A percentile compares a stretch with the other conserved stretches of the same genome.
These are phyloP conservation scores for Patella vulgata DNA, from an alignment of 1,140 invertebrate genomes.

Conservation along the genomic window DNA sequence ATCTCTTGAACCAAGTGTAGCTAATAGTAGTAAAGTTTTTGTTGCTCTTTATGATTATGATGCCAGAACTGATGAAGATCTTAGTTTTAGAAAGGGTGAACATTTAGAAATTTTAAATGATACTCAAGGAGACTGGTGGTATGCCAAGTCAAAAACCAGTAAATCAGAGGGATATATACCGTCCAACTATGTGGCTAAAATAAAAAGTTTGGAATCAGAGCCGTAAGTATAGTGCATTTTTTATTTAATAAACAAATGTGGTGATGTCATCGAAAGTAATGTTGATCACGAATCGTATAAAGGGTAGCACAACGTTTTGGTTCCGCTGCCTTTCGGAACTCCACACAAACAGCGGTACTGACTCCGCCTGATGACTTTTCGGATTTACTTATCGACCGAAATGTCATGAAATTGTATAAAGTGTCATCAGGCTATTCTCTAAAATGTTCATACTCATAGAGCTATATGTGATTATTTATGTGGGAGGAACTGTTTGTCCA, in stretches of 20 bases:
- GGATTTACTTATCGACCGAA: too few relatives aligned
- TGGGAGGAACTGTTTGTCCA: too few relatives aligned
- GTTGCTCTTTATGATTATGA: slow-evolving; percentile 99
- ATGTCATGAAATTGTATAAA: too few relatives aligned
- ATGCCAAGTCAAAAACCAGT: slow-evolving; percentile 93
- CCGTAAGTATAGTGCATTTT: slow-evolving; percentile 78
- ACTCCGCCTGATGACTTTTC: too few relatives aligned
- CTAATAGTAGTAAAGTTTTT: slow-evolving; percentile 76
- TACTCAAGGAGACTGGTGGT: slow-evolving; percentile 99
- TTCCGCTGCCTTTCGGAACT: too few relatives aligned
- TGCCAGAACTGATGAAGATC: slow-evolving; percentile 97
- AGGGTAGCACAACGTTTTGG: too few relatives aligned
- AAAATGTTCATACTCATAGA: too few relatives aligned
- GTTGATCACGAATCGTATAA: too few relatives aligned
- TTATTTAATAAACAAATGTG: too few relatives aligned
- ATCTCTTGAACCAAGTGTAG: slow-evolving; percentile 14
- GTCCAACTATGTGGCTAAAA: slow-evolving; percentile 98
- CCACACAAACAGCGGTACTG: too few relatives aligned
- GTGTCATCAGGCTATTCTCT: too few relatives aligned
- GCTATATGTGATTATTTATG: too few relatives aligned
- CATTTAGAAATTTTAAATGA: slow-evolving; percentile 98
- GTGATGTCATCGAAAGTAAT: background rate
- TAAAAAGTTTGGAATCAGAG: slow-evolving; percentile 99
- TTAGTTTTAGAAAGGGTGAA: slow-evolving; percentile 98
- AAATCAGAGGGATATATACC: slow-evolving; percentile 96